Evolutionary conservation across 2,797 vertebrate genomes (phyloP), one percentile per base, ranked within the genome.

Genomic region (Oryzias sinensis): DNA sequence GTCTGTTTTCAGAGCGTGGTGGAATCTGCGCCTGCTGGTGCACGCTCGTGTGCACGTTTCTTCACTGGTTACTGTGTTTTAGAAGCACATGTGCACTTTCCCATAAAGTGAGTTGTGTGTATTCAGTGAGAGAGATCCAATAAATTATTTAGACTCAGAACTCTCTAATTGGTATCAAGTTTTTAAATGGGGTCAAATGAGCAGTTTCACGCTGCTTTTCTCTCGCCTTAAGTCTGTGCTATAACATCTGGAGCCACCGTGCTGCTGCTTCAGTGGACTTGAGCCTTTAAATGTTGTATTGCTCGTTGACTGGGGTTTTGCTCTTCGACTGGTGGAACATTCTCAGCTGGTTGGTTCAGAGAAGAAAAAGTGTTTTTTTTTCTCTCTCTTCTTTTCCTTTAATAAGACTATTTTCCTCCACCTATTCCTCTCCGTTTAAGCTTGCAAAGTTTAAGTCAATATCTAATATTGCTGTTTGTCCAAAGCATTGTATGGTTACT

Each of bases 171-270:
- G 90, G 89, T 90, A 92, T 91, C 89, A 92, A 92, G 89, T 90
- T 90, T 91, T 91, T 93, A 93, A 93, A 93, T 90, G 90, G 91
- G 92, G 92, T 93, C 92, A 93, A 92, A 90, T 90, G 88, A 88
- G 86, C 84, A 86, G 83, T 80, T 87, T 86, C 80, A 83, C 86
- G 82, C 81, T 82, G 84, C 73, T 83, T 85, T 80, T 79, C 68
- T 83, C 69, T 77, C 58, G 80, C 78, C 76, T 81, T 67, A 74
- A 82, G 83, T 87, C 82, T 79, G 67, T 58, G 66, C 77, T 70
- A 56, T 79, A 77, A 72, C 70, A 72, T 76, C 62, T 83, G 66
- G 51, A 56, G 64, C 74, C 76, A 6, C 44, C 71, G 47, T 51
- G 67, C 65, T 55, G 42, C 64, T 53, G 57, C 56, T 69, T 76